Evolutionary conservation across 1,140 invertebrate genomes (phyloP).

Genomic region (Aplysia californica): DNA sequence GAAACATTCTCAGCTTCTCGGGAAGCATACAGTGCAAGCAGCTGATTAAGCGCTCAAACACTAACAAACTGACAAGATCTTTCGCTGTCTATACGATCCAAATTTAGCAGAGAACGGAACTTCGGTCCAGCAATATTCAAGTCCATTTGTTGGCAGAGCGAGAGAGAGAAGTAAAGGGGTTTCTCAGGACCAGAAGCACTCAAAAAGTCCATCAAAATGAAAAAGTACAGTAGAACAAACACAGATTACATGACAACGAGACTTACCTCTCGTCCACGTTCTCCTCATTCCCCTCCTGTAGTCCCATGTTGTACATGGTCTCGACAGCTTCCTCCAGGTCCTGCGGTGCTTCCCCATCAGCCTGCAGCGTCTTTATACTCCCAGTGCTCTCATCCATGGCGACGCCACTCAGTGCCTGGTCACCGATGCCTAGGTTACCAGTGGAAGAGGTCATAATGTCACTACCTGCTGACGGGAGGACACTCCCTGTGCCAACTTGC

Average conservation of each 20-base stretch:
- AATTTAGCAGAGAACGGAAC: too few relatives aligned
- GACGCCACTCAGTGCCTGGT: too few relatives aligned
- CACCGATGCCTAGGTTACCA: background rate
- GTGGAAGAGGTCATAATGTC: too few relatives aligned
- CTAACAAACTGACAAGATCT: too few relatives aligned
- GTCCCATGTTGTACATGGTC: constrained; percentile 25
- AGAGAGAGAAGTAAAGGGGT: background rate
- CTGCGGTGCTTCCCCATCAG: background rate
- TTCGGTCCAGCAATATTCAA: background rate
- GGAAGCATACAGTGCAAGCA: too few relatives aligned
- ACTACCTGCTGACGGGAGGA: background rate
- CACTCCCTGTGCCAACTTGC: background rate
- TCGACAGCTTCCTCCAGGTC: constrained; percentile 17
- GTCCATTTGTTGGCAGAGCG: background rate
- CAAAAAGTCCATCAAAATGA: background rate
- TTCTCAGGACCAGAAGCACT: background rate
- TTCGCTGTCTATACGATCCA: too few relatives aligned
- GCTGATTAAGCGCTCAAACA: too few relatives aligned
- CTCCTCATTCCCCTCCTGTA: constrained; percentile 5
- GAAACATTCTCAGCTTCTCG: too few relatives aligned
- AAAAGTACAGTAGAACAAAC: too few relatives aligned
- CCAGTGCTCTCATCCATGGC: constrained; percentile 25
- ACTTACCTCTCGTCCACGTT: constrained; percentile 24
- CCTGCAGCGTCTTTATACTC: constrained; percentile 16
- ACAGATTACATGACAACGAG: too few relatives aligned